Evolutionary conservation across 1,140 invertebrate species (phyloP).

Genomic region (Helicoverpa armigera): DNA sequence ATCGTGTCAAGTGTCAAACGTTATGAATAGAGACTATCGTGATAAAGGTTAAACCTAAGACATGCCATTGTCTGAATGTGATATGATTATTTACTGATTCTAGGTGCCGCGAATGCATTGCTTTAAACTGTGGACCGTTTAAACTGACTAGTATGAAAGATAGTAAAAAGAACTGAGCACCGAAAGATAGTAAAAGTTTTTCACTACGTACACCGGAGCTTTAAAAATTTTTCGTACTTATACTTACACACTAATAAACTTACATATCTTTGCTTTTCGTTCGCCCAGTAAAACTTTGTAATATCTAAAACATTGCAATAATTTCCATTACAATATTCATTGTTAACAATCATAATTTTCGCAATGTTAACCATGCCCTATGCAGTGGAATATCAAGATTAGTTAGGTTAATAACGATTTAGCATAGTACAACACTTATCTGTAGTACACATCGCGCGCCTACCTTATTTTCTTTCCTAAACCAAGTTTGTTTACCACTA

Average conservation of each 20-base stretch:
- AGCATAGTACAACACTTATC: constrained; percentile 44
- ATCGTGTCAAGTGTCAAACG: constrained; percentile 10
- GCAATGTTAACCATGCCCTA: constrained; percentile 21
- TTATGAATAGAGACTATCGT: not conserved
- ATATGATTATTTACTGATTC: constrained; percentile 29
- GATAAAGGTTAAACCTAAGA: constrained; percentile 8
- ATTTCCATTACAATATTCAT: not conserved
- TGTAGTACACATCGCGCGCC: constrained; percentile 22
- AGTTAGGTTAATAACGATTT: constrained; percentile 45
- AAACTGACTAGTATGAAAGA: not conserved
- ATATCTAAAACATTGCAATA: not conserved
- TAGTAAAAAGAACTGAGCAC: too few species aligned
- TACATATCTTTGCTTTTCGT: too few species aligned
- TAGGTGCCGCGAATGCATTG: not conserved
- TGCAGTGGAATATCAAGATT: constrained; percentile 43
- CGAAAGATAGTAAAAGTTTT: too few species aligned
- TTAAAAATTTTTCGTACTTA: too few species aligned
- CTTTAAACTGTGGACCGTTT: not conserved
- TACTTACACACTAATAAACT: too few species aligned
- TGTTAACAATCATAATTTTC: constrained; percentile 26
- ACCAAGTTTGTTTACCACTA: constrained; percentile 45
- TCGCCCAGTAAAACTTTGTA: not conserved
- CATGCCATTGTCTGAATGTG: constrained; percentile 34
- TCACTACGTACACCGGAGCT: too few species aligned
- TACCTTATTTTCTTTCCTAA: constrained; percentile 47